phyloP scores from a whole-genome alignment of 2,888 invertebrate species.

The Ennomos fuscantarius region DNA sequence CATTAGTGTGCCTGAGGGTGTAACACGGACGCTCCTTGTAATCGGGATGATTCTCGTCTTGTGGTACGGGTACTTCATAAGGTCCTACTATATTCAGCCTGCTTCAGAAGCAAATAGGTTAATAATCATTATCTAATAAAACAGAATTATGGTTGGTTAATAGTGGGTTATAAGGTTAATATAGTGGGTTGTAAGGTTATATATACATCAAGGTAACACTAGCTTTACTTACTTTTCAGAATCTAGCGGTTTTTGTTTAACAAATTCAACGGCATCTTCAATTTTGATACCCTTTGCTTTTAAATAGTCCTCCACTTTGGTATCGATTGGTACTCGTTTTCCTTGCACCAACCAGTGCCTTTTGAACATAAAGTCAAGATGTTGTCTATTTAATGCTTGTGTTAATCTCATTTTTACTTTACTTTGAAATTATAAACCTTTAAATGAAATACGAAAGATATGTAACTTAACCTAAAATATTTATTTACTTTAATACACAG shows the following conservation, averaged over 20 bases:
- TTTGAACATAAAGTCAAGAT: conserved; percentile 90
- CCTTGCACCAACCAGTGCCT: conserved; percentile 90
- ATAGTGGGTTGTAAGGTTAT: no score
- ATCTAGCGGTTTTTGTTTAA: conserved; percentile 69
- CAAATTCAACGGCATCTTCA: conserved; percentile 86
- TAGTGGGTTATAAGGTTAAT: no score
- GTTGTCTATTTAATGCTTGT: conserved; percentile 86
- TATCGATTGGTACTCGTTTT: conserved; percentile 83
- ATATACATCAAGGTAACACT: background rate
- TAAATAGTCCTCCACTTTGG: conserved; percentile 82
- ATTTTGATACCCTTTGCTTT: conserved; percentile 85
- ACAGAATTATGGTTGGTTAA: background rate
- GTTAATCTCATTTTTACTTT: conserved; percentile 87
- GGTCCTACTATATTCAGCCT: conserved; percentile 76
- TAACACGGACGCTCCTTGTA: conserved; percentile 87
- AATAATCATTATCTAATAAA: no score
- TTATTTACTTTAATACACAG: no score
- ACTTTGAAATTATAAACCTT: background rate
- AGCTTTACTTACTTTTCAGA: conserved; percentile 54
- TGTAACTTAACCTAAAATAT: conserved; percentile 26
- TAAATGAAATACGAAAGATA: background rate
- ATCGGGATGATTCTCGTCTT: conserved; percentile 86
- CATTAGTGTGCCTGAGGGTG: conserved; percentile 85
- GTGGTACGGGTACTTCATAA: conserved; percentile 64
- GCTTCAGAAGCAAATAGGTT: conserved; percentile 14